Conservation (phyloP, 2,888 invertebrate species). For the Pyrrhosoma nymphula region DNA sequence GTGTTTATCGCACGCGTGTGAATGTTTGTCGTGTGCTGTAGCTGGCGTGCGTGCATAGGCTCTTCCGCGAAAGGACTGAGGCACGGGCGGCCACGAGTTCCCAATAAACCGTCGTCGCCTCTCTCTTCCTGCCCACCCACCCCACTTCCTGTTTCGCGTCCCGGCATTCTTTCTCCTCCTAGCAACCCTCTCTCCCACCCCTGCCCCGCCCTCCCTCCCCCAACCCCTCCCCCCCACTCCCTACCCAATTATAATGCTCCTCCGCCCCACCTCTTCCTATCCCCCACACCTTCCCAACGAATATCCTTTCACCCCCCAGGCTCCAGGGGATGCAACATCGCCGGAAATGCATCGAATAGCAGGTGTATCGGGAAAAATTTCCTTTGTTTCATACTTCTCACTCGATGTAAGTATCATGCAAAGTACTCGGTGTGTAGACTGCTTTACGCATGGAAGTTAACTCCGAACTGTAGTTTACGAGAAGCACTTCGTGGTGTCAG, state of each 20-base stretch:
- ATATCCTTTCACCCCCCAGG: background rate
- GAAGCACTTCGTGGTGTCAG: no score
- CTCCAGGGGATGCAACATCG: background rate
- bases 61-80: background rate
- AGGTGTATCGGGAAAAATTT: background rate
- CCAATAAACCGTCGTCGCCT: background rate
- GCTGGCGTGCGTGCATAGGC: background rate
- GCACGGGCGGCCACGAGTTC: background rate
- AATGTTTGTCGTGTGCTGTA: background rate
- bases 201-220: no score
- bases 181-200: background rate
- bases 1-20: constrained; percentile 2
- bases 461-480: no score
- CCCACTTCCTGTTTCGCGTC: background rate
- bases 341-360: background rate
- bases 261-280: background rate
- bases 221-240: background rate
- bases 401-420: no score
- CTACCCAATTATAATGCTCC: background rate
- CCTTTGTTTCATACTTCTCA: no score
- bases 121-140: background rate
- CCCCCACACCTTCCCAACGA: background rate
- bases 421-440: no score
- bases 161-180: background rate
- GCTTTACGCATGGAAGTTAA: no score